Percentiles rank a stretch among this genome's conserved stretches.
These are phyloP conservation scores for Recurvirostra avosetta DNA, from an alignment of 2,113 vertebrate species.

Conservation along the genomic window DNA sequence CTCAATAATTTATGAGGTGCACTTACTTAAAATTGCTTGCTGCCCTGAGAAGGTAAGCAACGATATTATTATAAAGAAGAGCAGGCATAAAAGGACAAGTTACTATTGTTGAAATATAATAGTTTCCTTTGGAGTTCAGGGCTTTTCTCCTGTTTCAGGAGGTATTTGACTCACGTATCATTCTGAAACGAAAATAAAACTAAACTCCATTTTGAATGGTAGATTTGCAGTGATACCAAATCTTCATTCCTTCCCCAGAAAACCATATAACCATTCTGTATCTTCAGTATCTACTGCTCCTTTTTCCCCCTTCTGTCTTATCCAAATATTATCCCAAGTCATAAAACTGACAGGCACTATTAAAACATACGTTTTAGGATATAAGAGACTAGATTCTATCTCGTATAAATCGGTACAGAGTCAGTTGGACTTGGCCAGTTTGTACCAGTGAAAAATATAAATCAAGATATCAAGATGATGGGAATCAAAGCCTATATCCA, in stretches of 20 bases:
- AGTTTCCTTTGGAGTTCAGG: background rate
- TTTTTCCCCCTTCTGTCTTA: background rate
- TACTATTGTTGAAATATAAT: background rate
- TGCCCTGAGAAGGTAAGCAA: background rate
- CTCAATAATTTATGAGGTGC: slow-evolving; percentile 6
- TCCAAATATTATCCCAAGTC: background rate
- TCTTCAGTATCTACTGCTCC: background rate
- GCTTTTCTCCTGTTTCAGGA: background rate
- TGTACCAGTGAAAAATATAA: background rate
- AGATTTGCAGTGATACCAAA: background rate
- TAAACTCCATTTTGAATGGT: background rate
- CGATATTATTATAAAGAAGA: background rate
- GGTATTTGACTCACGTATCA: background rate
- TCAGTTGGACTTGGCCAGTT: background rate
- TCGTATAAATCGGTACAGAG: background rate
- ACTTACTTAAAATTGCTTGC: slow-evolving; percentile 4
- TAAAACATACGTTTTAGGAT: background rate
- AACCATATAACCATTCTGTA: background rate
- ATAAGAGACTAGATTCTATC: background rate
- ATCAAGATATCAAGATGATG: background rate
- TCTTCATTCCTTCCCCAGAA: background rate
- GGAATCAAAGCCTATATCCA: background rate
- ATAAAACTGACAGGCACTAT: background rate
- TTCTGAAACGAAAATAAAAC: slow-evolving; percentile 1
- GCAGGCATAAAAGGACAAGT: background rate